phyloP scores from a whole-genome alignment of 2,113 vertebrate genomes.

The Hemibagrus wyckioides region DNA sequence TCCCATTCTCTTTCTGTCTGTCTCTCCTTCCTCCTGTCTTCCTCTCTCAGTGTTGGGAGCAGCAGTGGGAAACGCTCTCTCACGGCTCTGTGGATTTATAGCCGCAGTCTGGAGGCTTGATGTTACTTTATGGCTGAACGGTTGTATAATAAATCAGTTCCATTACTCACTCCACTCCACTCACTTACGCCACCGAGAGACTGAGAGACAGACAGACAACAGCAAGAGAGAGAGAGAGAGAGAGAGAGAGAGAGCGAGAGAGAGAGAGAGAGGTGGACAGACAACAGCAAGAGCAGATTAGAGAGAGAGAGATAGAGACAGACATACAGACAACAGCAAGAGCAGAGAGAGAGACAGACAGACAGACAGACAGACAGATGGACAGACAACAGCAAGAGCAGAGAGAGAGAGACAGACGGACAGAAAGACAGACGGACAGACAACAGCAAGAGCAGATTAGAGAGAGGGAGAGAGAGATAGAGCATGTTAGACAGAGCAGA shows the following conservation, averaged over 20 bases:
- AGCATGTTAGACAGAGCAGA: too few relatives aligned
- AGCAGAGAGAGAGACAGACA: too few relatives aligned
- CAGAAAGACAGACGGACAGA: too few relatives aligned
- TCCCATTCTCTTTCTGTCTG: background rate
- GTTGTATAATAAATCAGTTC: conserved; percentile 51
- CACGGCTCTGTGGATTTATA: conserved; percentile 4
- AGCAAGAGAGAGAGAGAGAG: conserved; percentile 44
- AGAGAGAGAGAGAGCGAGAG: background rate
- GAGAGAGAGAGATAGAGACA: too few relatives aligned
- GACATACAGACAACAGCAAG: too few relatives aligned
- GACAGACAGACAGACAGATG: too few relatives aligned
- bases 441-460: too few relatives aligned
- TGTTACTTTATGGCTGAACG: conserved; percentile 22
- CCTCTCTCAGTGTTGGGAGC: background rate
- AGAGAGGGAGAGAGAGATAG: too few relatives aligned
- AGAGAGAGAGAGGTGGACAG: background rate
- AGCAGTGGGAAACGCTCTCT: background rate
- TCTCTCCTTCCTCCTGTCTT: conserved; percentile 29
- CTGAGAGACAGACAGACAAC: background rate
- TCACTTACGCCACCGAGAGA: conserved; percentile 14
- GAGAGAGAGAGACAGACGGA: too few relatives aligned
- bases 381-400: too few relatives aligned
- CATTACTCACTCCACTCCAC: conserved; percentile 80
- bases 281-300: too few relatives aligned
- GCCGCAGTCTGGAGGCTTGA: conserved; percentile 15